A percentile compares a stretch with the other conserved stretches of the same genome.
phyloP scores from a whole-genome alignment of 2,797 vertebrate genomes.

The Protonibea diacanthus region DNA sequence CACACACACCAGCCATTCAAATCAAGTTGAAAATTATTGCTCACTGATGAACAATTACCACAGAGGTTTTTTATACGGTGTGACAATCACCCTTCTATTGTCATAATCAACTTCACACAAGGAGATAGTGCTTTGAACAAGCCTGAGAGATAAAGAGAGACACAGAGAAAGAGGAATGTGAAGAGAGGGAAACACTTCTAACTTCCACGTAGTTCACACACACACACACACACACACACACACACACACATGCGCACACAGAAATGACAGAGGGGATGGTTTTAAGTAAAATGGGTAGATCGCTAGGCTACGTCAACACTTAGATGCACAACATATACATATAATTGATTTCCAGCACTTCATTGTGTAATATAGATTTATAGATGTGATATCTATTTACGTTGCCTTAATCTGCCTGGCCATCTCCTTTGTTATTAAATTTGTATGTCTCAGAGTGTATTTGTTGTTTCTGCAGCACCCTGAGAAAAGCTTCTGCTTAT shows the following conservation, averaged over 20 bases:
- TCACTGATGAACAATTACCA: conserved; percentile 66
- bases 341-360: not conserved
- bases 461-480: not conserved
- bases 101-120: conserved; percentile 64
- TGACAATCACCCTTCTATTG: conserved; percentile 59
- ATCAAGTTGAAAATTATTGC: conserved; percentile 57
- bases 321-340: too few species aligned
- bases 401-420: not conserved
- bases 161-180: not conserved
- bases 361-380: conserved; percentile 12
- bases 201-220: conserved; percentile 3
- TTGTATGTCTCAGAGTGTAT: not conserved
- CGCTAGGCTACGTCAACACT: not conserved
- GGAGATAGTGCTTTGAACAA: conserved; percentile 9
- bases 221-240: not conserved
- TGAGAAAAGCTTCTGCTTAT: not conserved
- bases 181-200: conserved; percentile 5
- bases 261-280: not conserved
- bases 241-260: not conserved
- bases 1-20: conserved; percentile 36
- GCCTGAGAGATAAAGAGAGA: not conserved
- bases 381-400: not conserved
- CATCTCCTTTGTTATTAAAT: not conserved
- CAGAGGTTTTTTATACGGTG: conserved; percentile 7
- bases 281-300: not conserved